Evolutionary conservation across 2,888 invertebrate genomes (phyloP).

Genomic region (Esperia sulphurella): DNA sequence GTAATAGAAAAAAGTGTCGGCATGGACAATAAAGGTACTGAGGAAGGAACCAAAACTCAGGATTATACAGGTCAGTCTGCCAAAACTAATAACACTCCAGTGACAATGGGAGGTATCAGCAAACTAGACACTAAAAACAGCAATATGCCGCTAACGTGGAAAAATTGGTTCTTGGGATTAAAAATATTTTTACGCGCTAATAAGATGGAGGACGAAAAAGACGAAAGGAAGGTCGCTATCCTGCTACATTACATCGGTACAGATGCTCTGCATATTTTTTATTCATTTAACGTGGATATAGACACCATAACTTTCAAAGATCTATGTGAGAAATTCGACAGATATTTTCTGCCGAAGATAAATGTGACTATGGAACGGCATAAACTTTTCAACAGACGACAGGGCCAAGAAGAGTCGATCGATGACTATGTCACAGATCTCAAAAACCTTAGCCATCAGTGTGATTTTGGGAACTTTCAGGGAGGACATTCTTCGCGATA

Average conservation of each 20-base stretch:
- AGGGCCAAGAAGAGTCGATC: neutral
- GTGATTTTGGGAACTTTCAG: neutral
- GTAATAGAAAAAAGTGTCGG: no score
- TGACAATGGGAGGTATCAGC: no score
- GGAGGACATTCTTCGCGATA: neutral
- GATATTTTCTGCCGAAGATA: conserved; percentile 1
- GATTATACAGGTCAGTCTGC: no score
- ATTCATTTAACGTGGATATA: conserved; percentile 4
- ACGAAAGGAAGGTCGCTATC: neutral
- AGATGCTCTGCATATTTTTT: conserved; percentile 3
- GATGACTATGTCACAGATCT: neutral
- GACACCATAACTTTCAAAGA: conserved; percentile 2
- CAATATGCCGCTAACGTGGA: neutral
- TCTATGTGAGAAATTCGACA: neutral
- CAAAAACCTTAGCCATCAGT: neutral
- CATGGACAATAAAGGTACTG: no score
- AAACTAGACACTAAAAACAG: no score
- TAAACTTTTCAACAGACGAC: conserved; percentile 1
- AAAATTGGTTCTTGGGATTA: neutral
- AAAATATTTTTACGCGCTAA: neutral
- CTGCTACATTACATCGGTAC: neutral
- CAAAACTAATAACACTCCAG: no score
- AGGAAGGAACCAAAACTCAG: no score
- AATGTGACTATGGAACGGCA: conserved; percentile 6
- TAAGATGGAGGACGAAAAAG: neutral